phyloP scores from a whole-genome alignment of 2,113 vertebrate species.

The Galeopterus variegatus region DNA sequence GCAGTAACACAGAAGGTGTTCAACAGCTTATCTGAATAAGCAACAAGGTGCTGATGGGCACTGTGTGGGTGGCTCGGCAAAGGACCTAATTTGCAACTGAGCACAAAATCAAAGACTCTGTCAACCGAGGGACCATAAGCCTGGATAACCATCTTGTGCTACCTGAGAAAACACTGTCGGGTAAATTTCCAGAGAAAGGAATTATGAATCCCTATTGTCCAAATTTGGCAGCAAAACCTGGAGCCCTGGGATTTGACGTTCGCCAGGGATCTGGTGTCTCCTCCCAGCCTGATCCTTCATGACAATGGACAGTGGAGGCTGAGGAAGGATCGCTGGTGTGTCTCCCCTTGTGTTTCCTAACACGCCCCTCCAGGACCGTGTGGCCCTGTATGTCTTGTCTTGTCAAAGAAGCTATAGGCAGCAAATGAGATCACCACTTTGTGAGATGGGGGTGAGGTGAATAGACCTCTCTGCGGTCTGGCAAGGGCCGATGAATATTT shows the following conservation, averaged over 20 bases:
- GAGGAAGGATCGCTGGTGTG: neutral
- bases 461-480: slow-evolving; percentile 7
- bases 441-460: neutral
- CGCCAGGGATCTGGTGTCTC: slow-evolving; percentile 82
- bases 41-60: slow-evolving; percentile 79
- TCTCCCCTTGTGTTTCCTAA: slow-evolving; percentile 62
- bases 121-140: slow-evolving; percentile 81
- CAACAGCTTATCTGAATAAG: slow-evolving; percentile 78
- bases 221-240: slow-evolving; percentile 81
- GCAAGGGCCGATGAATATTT: slow-evolving; percentile 46
- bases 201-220: slow-evolving; percentile 88
- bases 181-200: slow-evolving; percentile 90
- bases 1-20: slow-evolving; percentile 61
- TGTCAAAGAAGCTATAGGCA: slow-evolving; percentile 61
- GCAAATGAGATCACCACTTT: slow-evolving; percentile 55
- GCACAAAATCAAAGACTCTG: slow-evolving; percentile 89
- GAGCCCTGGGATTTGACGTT: slow-evolving; percentile 82
- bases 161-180: slow-evolving; percentile 86
- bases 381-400: slow-evolving; percentile 49
- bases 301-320: slow-evolving; percentile 74
- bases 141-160: slow-evolving; percentile 72
- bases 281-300: slow-evolving; percentile 80
- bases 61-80: slow-evolving; percentile 82
- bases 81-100: slow-evolving; percentile 89
- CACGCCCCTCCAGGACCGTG: slow-evolving; percentile 55